Evolutionary conservation across 2,888 invertebrate genomes (phyloP).

Genomic region (Ophonus ardosiacus): DNA sequence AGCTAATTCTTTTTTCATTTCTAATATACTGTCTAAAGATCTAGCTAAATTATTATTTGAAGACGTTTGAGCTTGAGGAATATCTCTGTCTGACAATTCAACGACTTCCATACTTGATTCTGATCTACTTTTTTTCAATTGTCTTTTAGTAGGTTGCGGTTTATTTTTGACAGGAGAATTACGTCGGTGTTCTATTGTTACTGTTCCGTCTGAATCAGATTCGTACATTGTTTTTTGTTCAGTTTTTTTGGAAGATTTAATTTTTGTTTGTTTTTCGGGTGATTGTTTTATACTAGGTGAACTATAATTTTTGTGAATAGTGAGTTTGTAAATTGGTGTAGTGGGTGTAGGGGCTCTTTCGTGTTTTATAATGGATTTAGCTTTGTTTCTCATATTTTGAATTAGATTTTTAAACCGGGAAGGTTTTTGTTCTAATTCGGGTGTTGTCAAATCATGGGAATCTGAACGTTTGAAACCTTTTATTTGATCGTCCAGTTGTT

Average conservation of each 20-base stretch:
- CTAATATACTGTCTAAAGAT: slow-evolving; percentile 56
- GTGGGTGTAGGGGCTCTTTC: slow-evolving; percentile 36
- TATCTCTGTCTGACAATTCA: slow-evolving; percentile 23
- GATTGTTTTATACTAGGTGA: slow-evolving; percentile 6
- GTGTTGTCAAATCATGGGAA: not conserved
- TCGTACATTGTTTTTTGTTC: slow-evolving; percentile 43
- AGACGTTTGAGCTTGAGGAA: not conserved
- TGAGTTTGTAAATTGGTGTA: slow-evolving; percentile 52
- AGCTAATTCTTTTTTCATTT: slow-evolving; percentile 50
- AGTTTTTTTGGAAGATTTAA: not conserved
- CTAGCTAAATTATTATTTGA: slow-evolving; percentile 13
- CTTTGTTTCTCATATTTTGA: slow-evolving; percentile 53
- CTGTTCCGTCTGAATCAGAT: slow-evolving; percentile 36
- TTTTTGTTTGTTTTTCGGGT: slow-evolving; percentile 9
- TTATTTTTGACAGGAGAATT: not conserved
- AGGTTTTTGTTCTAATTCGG: slow-evolving; percentile 38
- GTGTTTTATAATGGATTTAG: slow-evolving; percentile 52
- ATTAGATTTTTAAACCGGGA: slow-evolving; percentile 50
- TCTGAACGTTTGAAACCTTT: slow-evolving; percentile 26
- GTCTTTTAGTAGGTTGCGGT: slow-evolving; percentile 3
- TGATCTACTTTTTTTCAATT: slow-evolving; percentile 43
- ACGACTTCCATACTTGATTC: slow-evolving; percentile 40
- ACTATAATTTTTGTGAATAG: slow-evolving; percentile 19
- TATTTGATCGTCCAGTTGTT: slow-evolving; percentile 59
- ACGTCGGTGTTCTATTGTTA: not conserved